phyloP scores from a whole-genome alignment of 2,113 vertebrate species.

The Xenopus laevis region DNA sequence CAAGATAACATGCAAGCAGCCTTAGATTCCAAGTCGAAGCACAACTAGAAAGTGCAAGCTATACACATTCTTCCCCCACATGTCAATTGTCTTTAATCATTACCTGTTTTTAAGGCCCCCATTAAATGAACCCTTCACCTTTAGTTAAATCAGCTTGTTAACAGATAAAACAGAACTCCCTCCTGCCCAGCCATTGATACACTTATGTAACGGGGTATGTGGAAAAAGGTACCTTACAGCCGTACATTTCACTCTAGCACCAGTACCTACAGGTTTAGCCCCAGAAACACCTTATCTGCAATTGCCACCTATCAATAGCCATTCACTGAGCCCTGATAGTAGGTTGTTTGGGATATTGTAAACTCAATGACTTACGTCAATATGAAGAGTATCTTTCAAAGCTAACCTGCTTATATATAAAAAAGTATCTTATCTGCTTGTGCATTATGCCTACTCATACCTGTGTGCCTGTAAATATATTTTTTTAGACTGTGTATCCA shows the following conservation, averaged over 20 bases:
- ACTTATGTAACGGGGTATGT: neutral
- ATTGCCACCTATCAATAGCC: too few relatives aligned
- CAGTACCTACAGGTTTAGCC: too few relatives aligned
- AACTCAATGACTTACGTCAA: neutral
- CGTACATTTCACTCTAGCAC: neutral
- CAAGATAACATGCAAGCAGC: too few relatives aligned
- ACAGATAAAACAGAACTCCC: constrained; percentile 13
- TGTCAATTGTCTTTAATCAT: constrained; percentile 32
- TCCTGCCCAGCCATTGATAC: neutral
- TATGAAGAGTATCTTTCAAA: neutral
- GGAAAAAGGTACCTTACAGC: neutral
- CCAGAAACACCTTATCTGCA: too few relatives aligned
- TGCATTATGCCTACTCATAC: too few relatives aligned
- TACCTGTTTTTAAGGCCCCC: constrained; percentile 16
- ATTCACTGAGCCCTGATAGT: too few relatives aligned
- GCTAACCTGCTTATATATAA: too few relatives aligned
- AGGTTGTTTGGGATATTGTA: neutral
- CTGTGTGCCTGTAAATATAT: too few relatives aligned
- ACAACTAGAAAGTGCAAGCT: constrained; percentile 15
- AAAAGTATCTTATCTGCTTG: too few relatives aligned
- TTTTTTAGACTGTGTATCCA: too few relatives aligned
- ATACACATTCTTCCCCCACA: constrained; percentile 22
- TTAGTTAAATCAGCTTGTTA: constrained; percentile 19
- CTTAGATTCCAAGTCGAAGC: too few relatives aligned
- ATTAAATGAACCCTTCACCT: constrained; percentile 26